Evolutionary conservation across 2,888 invertebrate genomes (phyloP).

Genomic region (Gonocerus acuteangulatus): DNA sequence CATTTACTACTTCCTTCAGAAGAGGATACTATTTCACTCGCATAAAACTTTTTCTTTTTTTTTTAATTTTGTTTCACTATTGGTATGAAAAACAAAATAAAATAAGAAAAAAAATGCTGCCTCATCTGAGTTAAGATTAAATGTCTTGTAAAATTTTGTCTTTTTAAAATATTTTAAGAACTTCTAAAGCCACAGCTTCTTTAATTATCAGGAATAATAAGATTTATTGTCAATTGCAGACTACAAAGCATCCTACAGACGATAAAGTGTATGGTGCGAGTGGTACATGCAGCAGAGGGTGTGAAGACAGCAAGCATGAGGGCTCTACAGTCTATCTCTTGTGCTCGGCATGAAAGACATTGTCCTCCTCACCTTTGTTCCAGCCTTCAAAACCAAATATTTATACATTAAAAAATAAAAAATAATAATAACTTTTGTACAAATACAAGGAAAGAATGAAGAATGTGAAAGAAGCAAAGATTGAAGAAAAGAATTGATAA

Average conservation of each 20-base stretch:
- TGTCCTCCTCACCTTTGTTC: slow-evolving; percentile 55
- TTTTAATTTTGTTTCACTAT: no score
- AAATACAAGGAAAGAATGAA: not conserved
- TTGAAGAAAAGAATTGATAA: no score
- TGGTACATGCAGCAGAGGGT: slow-evolving; percentile 16
- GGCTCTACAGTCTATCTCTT: slow-evolving; percentile 44
- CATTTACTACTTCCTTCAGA: no score
- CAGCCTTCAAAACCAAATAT: slow-evolving; percentile 22
- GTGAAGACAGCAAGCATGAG: not conserved
- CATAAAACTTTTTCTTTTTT: no score
- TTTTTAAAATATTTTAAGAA: no score
- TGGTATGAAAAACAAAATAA: no score
- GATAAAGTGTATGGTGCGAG: not conserved
- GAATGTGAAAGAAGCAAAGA: not conserved
- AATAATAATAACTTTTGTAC: slow-evolving; percentile 1
- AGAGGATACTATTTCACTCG: no score
- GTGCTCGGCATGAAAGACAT: slow-evolving; percentile 64
- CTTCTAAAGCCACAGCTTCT: no score
- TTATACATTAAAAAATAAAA: not conserved
- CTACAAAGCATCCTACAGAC: not conserved
- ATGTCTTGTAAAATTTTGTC: no score
- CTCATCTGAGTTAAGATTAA: no score
- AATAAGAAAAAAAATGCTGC: no score
- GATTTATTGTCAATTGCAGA: not conserved
- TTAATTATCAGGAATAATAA: no score